A percentile compares a stretch with the other conserved stretches of the same genome.
Conservation (phyloP, 2,113 vertebrate species). For the Sylvilagus bachmani region DNA sequence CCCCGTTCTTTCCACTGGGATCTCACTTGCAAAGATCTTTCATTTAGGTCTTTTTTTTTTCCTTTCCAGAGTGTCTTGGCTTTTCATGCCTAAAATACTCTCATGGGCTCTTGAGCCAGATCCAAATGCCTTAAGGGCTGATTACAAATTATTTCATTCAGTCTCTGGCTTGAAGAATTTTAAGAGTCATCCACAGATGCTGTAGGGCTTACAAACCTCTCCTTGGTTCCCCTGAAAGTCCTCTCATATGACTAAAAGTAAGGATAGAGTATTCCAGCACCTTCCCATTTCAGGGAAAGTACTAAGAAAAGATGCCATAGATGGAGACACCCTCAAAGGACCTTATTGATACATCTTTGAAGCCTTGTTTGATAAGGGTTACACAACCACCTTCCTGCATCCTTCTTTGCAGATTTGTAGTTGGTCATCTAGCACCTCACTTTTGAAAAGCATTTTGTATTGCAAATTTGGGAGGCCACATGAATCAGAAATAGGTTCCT, state of each 20-base stretch:
- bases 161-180: background rate
- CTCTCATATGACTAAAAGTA: background rate
- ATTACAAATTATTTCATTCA: background rate
- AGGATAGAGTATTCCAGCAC: background rate
- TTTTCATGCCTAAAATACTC: no score
- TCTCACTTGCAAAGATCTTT: no score
- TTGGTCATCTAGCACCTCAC: background rate
- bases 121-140: no score
- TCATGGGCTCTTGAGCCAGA: no score
- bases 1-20: no score
- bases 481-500: background rate
- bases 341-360: background rate
- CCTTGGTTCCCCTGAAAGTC: background rate
- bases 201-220: background rate
- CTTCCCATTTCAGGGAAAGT: background rate
- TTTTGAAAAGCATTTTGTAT: background rate
- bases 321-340: background rate
- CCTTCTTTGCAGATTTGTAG: background rate
- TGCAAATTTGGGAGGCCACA: background rate
- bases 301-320: background rate
- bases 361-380: background rate
- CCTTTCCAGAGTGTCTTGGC: no score
- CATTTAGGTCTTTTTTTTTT: no score
- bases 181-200: background rate
- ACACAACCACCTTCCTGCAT: background rate